Evolutionary conservation across 2,797 vertebrate species (phyloP).

Genomic region (Sarcoramphus papa): DNA sequence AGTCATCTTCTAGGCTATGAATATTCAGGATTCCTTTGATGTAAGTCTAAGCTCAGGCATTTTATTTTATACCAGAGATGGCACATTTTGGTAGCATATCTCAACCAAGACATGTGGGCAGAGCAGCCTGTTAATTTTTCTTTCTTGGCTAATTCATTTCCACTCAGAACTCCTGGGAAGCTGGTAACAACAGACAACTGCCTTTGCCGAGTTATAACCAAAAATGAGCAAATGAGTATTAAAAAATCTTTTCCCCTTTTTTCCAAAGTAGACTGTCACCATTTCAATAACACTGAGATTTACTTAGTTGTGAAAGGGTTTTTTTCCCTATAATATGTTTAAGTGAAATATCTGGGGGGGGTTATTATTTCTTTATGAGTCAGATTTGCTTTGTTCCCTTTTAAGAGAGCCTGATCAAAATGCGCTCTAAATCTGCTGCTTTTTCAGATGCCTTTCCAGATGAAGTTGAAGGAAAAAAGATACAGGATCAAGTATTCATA

Average conservation of each 20-base stretch:
- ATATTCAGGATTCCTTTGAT: not conserved
- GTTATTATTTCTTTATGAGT: not conserved
- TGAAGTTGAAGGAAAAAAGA: not conserved
- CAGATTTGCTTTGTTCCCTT: not conserved
- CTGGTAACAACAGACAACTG: not conserved
- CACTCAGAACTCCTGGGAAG: not conserved
- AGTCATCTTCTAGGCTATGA: not conserved
- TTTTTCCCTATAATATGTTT: not conserved
- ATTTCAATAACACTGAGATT: not conserved
- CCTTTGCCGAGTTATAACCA: not conserved
- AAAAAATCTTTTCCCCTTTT: not conserved
- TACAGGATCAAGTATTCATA: not conserved
- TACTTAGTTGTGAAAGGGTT: not conserved
- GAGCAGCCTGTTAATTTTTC: not conserved
- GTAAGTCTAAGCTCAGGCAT: not conserved
- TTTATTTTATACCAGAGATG: not conserved
- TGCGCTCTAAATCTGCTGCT: not conserved
- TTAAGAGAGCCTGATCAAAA: conserved; percentile 2
- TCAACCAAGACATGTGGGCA: not conserved
- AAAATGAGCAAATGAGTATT: not conserved
- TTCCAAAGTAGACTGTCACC: not conserved
- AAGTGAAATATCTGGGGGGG: not conserved
- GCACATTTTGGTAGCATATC: not conserved
- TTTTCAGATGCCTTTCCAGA: not conserved
- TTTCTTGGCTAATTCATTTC: not conserved